Conservation (phyloP, 2,888 invertebrate species). For the Caenorhabditis imperialis region DNA sequence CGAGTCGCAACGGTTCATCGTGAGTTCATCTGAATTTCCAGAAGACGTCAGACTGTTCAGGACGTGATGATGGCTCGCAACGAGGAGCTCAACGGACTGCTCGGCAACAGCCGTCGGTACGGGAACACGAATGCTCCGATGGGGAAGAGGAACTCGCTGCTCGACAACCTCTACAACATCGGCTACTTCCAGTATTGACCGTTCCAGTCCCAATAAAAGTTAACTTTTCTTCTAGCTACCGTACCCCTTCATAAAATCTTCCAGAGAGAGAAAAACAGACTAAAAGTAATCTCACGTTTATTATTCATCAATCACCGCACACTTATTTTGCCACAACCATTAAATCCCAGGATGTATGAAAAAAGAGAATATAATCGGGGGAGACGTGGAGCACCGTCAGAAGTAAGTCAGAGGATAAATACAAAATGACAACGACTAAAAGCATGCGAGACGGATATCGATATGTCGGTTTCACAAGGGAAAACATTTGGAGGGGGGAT, state of each 20-base stretch:
- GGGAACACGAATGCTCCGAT: slow-evolving; percentile 28
- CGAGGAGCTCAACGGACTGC: slow-evolving; percentile 44
- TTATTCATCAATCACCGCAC: slow-evolving; percentile 17
- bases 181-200: slow-evolving; percentile 47
- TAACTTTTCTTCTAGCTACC: too few relatives aligned
- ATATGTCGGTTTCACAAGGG: slow-evolving; percentile 5
- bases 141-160: slow-evolving; percentile 38
- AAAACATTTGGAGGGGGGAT: slow-evolving; percentile 12
- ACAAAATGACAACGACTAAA: slow-evolving; percentile 1
- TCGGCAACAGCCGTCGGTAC: slow-evolving; percentile 23
- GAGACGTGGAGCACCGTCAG: slow-evolving; percentile 16
- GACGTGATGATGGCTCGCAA: slow-evolving; percentile 51
- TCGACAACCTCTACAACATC: slow-evolving; percentile 50
- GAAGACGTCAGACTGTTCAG: slow-evolving; percentile 15
- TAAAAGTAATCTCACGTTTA: slow-evolving; percentile 22
- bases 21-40: slow-evolving; percentile 17
- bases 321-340: slow-evolving; percentile 38
- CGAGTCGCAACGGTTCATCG: slow-evolving; percentile 40
- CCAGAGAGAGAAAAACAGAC: too few relatives aligned
- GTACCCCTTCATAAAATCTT: too few relatives aligned
- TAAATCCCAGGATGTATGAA: slow-evolving; percentile 6
- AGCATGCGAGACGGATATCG: neutral
- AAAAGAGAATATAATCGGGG: neutral
- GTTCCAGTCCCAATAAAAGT: too few relatives aligned
- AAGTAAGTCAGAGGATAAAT: neutral